These are phyloP conservation scores for Heterocephalus glaber DNA, from an alignment of 2,113 vertebrate species.

Conservation along the genomic window DNA sequence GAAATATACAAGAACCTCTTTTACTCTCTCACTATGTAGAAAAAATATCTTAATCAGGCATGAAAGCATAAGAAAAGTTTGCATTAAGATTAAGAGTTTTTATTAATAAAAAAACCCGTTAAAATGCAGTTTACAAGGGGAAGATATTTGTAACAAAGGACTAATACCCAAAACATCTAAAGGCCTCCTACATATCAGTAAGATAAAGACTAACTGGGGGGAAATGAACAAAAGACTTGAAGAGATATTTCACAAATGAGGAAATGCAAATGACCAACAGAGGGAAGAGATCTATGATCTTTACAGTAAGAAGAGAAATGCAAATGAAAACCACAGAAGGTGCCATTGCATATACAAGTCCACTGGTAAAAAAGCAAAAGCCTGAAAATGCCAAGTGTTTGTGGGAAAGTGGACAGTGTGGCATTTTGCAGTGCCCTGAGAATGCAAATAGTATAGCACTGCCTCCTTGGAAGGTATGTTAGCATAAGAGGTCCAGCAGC, in stretches of 20 bases:
- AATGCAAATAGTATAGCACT: too few species aligned
- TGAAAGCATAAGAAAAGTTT: background rate
- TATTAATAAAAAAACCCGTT: background rate
- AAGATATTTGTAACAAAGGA: background rate
- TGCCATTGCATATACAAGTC: background rate
- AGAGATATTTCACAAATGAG: background rate
- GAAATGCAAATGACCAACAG: background rate
- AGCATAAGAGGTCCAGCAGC: accelerated
- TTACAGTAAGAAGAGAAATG: background rate
- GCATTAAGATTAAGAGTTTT: background rate
- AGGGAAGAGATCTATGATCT: background rate
- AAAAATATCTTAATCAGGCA: background rate
- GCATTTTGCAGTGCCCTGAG: too few species aligned
- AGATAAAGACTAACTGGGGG: background rate
- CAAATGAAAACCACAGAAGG: background rate
- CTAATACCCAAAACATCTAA: background rate
- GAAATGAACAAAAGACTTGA: background rate
- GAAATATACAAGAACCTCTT: background rate
- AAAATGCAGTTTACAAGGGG: background rate
- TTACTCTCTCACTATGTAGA: background rate
- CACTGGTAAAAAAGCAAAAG: background rate
- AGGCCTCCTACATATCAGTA: background rate
- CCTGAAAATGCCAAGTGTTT: background rate
- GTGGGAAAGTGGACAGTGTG: too few species aligned
- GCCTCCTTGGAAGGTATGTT: background rate